Base-by-base conservation (phyloP, 2,888 invertebrate species). In the Parnassius smintheus region DNA sequence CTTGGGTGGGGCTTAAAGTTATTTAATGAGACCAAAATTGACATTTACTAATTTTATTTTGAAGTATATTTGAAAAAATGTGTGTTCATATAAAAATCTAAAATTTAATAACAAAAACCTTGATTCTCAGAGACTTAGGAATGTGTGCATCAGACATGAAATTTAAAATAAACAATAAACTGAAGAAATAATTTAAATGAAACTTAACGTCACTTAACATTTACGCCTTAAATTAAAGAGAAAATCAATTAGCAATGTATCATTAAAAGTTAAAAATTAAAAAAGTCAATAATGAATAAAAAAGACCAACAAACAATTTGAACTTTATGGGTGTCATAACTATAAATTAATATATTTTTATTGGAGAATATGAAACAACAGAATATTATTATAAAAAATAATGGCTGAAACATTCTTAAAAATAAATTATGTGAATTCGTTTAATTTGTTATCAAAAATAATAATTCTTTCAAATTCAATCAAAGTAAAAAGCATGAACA, bases 171-270 rank as follows among this genome's bases (percentile, higher is more conserved):
- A 49, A 13, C 35, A 35, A 46, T 49, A 60, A 46, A 42, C 54
- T 49, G 48, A 54, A 54, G 45, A 56, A 46, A 60, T 54, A 60
- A 60, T 55, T 60, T 49, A 53, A 45, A n/a, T 55, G 18, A 60
- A 54, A 60, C 54, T 60, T 60, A 60, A 55, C 54, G 12, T 49
- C n/a, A 49, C 49, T 46, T 49, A 13, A 49, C 49, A 49, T 13
- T 49, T 49, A 13, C 13, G 7, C 1, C n/a, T 49, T 12, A 49
- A 49, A 46, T 46, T 46, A 12, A 46, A 46, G 9, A 18, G 49
- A 49, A 9, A 9, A n/a, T 46, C 2, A 13, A 13, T 13, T 48
- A 18, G 18, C 18, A 35, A 1, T 35, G 4, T 7, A 35, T 35
- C 35, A 35, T 7, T 25, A 35, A 35, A 44, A 44, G 44, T 44